phyloP scores from a whole-genome alignment of 2,888 invertebrate species.

The Caenorhabditis afra region DNA sequence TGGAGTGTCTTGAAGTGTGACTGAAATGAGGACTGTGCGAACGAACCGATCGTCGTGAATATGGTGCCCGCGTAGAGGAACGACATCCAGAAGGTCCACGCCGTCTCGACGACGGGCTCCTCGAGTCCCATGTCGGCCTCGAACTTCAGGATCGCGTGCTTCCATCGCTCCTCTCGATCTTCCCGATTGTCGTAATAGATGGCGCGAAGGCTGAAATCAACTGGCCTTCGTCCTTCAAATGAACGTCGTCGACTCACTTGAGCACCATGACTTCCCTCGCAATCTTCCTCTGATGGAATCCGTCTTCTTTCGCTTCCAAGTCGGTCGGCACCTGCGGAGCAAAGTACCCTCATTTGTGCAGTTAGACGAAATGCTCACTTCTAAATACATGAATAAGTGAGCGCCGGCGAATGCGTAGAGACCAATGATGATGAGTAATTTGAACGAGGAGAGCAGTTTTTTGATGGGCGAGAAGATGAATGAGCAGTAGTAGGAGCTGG shows the following conservation, averaged over 20 bases:
- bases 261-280: slow-evolving; percentile 77
- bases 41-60: slow-evolving; percentile 79
- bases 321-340: slow-evolving; percentile 70
- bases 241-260: slow-evolving; percentile 65
- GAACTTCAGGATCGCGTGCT: slow-evolving; percentile 75
- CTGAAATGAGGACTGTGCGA: neutral
- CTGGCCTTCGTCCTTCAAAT: neutral
- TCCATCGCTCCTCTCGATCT: slow-evolving; percentile 75
- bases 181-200: slow-evolving; percentile 72
- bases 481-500: slow-evolving; percentile 61
- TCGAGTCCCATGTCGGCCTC: slow-evolving; percentile 70
- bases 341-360: slow-evolving; percentile 1
- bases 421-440: slow-evolving; percentile 70
- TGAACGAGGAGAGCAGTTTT: slow-evolving; percentile 55
- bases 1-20: slow-evolving; percentile 81
- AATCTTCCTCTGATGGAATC: slow-evolving; percentile 72
- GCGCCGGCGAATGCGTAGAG: slow-evolving; percentile 77
- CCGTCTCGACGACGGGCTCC: slow-evolving; percentile 69
- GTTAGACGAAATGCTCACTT: slow-evolving; percentile 50
- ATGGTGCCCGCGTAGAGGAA: slow-evolving; percentile 79
- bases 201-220: slow-evolving; percentile 60
- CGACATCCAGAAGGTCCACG: slow-evolving; percentile 79
- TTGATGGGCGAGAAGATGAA: slow-evolving; percentile 54
- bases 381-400: slow-evolving; percentile 76
- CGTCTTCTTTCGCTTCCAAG: slow-evolving; percentile 70